Evolutionary conservation across 2,888 invertebrate genomes (phyloP), one percentile per base, ranked within the genome.

Genomic region (Leucania comma): DNA sequence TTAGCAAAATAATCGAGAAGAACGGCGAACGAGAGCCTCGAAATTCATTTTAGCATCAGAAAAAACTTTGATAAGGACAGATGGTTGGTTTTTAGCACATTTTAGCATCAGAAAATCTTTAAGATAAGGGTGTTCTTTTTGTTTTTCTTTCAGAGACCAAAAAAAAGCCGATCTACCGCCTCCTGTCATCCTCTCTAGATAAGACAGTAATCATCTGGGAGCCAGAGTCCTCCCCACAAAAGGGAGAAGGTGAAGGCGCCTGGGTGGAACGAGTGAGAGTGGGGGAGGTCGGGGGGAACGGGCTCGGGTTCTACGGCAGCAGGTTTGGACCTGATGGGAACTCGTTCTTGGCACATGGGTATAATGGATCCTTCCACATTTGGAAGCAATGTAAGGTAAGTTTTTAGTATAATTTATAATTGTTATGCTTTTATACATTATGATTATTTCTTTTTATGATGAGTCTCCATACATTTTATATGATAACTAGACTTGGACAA

Each of bases 221-320:
- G 84, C 97, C 97, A 3, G 97, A 93, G 38, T 48, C 80, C 5
- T 80, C 79, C 1, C 73, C 74, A 3, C 50, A 65, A 9, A 70
- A 51, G 20, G 78, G 81, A 0, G 73, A 85, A 63, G 59, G 83
- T 24, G 77, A 83, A 9, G 97, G 97, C 0, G 96, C 98, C 59
- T 99, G 99, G 99, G 95, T 97, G 72, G 99, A 99, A 89, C 96
- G 96, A 65, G 97, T 98, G 1, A 96, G 99, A 54, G 97, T 99
- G 3, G 99, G 99, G 0, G 98, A 98, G 91, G 98, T 99, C 26
- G 99, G 99, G 1, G 99, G 99, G 0, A 98, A 98, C 91, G 98
- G 98, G 0, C 96, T 99, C n/a, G 99, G 99, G 3, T 99, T 99
- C 92, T 98, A 98, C 90, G 99, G 99, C 3, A 98, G 98, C 66